A percentile compares a stretch with the other conserved stretches of the same genome.
Conservation (phyloP, 2,888 invertebrate species). For the Deilephila porcellus region DNA sequence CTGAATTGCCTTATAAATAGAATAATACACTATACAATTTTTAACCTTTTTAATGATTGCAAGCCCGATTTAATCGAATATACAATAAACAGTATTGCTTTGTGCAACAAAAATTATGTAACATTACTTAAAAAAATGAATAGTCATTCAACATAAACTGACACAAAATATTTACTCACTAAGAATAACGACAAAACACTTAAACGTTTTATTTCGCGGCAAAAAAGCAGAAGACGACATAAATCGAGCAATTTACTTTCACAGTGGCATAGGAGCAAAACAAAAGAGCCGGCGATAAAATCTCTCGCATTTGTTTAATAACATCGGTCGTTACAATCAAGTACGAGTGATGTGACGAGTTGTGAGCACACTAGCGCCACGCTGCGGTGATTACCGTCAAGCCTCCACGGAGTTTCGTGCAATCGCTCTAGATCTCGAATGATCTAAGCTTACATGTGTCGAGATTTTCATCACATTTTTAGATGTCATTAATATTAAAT, state of each 20-base stretch:
- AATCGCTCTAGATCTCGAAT: background rate
- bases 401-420: background rate
- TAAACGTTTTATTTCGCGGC: background rate
- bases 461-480: background rate
- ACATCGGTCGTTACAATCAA: conserved; percentile 77
- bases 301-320: conserved; percentile 80
- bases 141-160: no score
- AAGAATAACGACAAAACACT: background rate
- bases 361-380: conserved; percentile 8
- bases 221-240: conserved; percentile 40
- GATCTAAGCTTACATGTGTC: background rate
- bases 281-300: conserved; percentile 75
- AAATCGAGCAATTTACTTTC: conserved; percentile 65
- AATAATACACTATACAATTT: no score
- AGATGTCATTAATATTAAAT: no score
- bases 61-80: no score
- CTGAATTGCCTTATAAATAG: background rate
- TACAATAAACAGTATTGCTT: no score
- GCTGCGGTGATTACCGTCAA: conserved; percentile 22
- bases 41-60: no score
- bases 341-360: conserved; percentile 70
- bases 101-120: no score
- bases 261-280: conserved; percentile 61
- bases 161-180: background rate
- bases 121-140: no score